phyloP scores from a whole-genome alignment of 2,888 invertebrate genomes.

The Acanthosoma haemorrhoidale region DNA sequence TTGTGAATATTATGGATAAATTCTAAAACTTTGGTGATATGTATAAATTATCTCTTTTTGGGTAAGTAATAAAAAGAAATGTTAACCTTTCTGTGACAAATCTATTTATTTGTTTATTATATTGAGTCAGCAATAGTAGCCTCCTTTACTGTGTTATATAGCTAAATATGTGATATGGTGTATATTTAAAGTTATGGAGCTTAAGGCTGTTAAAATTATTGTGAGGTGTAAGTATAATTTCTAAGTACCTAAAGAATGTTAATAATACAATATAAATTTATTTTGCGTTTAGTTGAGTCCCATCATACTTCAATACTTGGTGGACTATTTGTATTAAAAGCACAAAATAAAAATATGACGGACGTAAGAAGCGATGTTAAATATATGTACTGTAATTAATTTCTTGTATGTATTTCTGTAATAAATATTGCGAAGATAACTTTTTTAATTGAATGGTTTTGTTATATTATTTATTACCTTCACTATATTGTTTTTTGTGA shows the following conservation, averaged over 20 bases:
- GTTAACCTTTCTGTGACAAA: conserved; percentile 3
- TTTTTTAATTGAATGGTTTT: conserved; percentile 22
- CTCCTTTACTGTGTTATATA: conserved; percentile 31
- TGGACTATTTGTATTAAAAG: conserved; percentile 34
- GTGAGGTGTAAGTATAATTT: conserved; percentile 25
- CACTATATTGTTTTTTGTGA: no score
- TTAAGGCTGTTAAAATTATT: conserved; percentile 35
- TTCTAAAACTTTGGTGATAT: conserved; percentile 27
- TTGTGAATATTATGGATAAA: conserved; percentile 16
- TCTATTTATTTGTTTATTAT: conserved; percentile 28
- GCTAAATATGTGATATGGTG: conserved; percentile 34
- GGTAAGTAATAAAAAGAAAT: conserved; percentile 19
- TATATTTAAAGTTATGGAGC: conserved; percentile 33
- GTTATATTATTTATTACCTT: no score
- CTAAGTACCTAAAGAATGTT: conserved; percentile 12
- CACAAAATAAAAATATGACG: conserved; percentile 36
- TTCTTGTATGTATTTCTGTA: conserved; percentile 41
- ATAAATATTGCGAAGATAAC: conserved; percentile 39
- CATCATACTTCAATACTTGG: conserved; percentile 1
- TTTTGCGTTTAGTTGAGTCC: conserved; percentile 26
- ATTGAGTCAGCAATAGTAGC: conserved; percentile 29
- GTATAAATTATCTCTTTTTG: conserved; percentile 3
- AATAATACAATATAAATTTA: conserved; percentile 22
- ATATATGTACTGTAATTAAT: conserved; percentile 36
- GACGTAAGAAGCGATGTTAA: conserved; percentile 34